These are phyloP conservation scores for Chrysaora quinquecirrha DNA, from an alignment of 30 jellyfish, hydroid and myxozoan species.

Conservation along the genomic window DNA sequence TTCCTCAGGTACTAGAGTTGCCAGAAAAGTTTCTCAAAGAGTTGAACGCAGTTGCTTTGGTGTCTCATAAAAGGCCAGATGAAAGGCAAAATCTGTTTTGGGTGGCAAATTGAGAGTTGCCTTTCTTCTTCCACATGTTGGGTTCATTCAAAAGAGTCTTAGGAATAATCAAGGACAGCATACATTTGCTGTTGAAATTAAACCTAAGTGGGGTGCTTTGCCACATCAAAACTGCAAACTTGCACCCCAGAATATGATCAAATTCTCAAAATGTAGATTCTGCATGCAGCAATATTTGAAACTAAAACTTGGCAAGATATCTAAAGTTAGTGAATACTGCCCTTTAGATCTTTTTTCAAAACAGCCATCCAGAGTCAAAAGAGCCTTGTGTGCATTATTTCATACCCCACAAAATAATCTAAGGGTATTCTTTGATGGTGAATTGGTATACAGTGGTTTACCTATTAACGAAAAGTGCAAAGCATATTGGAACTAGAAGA, in stretches of 20 bases:
- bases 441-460: constrained; percentile 27
- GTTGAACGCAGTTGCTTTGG: background rate
- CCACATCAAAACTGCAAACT: constrained; percentile 10
- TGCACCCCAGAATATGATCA: constrained; percentile 1
- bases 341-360: constrained; percentile 84
- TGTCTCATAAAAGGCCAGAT: constrained; percentile 22
- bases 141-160: background rate
- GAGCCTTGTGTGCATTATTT: constrained; percentile 61
- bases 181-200: constrained; percentile 73
- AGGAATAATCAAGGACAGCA: background rate
- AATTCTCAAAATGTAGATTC: constrained; percentile 57
- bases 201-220: constrained; percentile 93
- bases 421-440: constrained; percentile 65
- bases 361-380: constrained; percentile 52
- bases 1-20: background rate
- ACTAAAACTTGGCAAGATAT: constrained; percentile 29
- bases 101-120: background rate
- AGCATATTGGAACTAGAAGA: background rate
- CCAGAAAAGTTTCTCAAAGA: background rate
- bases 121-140: constrained; percentile 49
- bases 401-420: constrained; percentile 86
- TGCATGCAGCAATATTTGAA: constrained; percentile 81
- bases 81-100: background rate
- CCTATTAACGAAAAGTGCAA: background rate
- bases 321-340: constrained; percentile 55